These are phyloP conservation scores for Cydia pomonella DNA, from an alignment of 1,140 invertebrate species.

Conservation along the genomic window DNA sequence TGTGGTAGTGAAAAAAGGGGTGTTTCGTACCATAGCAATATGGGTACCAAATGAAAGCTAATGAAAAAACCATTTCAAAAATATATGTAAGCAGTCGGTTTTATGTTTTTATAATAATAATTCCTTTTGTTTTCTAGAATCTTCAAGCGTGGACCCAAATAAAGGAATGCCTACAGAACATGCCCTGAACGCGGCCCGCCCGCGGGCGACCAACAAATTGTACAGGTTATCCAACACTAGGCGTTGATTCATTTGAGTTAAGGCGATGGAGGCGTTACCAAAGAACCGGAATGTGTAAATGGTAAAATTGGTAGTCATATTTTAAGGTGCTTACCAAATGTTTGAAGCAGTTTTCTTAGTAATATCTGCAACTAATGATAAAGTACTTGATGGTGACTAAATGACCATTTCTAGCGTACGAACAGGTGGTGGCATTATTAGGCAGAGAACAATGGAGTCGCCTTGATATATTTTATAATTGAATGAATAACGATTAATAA, in stretches of 20 bases:
- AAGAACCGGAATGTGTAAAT: not conserved
- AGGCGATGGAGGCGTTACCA: conserved; percentile 16
- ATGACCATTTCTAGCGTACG: too few relatives aligned
- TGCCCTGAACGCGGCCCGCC: conserved; percentile 78
- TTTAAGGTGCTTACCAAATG: not conserved
- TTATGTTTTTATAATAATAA: too few relatives aligned
- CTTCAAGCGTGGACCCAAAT: conserved; percentile 89
- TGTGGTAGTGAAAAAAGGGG: too few relatives aligned
- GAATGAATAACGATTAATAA: too few relatives aligned
- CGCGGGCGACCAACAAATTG: conserved; percentile 50
- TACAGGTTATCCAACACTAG: conserved; percentile 35
- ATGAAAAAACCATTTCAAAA: too few relatives aligned
- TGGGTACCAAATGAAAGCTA: too few relatives aligned
- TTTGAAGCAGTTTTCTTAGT: not conserved
- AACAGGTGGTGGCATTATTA: too few relatives aligned
- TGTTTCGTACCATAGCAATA: too few relatives aligned
- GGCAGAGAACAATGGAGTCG: too few relatives aligned
- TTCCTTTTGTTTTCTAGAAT: conserved; percentile 85
- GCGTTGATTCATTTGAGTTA: conserved; percentile 27
- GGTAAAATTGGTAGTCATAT: not conserved
- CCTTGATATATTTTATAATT: too few relatives aligned
- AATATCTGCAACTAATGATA: not conserved
- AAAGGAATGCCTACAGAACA: conserved; percentile 86
- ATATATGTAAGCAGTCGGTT: too few relatives aligned
- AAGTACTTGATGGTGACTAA: too few relatives aligned